Conservation (phyloP, 2,888 invertebrate species). For the Euclidia mi region DNA sequence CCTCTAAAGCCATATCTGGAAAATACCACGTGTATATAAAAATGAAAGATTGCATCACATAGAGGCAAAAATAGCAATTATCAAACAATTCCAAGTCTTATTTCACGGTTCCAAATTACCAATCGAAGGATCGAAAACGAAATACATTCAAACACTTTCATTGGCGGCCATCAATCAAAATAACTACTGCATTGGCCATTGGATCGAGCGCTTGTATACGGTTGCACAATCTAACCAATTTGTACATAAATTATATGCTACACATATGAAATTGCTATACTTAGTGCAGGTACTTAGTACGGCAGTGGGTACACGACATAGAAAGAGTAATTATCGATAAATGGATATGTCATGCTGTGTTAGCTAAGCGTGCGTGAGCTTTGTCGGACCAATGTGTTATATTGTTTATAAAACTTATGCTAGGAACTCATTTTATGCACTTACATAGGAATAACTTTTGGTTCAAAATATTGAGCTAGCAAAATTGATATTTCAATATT, state of each 20-base stretch:
- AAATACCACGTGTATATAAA: no score
- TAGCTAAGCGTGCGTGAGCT: slow-evolving; percentile 3
- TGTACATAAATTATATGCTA: slow-evolving; percentile 64
- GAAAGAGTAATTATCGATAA: slow-evolving; percentile 52
- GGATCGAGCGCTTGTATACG: slow-evolving; percentile 49
- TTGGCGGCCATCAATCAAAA: slow-evolving; percentile 48
- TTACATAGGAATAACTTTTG: no score
- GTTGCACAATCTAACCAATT: slow-evolving; percentile 67
- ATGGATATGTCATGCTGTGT: slow-evolving; percentile 42
- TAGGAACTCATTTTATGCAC: no score
- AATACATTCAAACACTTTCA: slow-evolving; percentile 27
- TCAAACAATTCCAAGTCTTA: neutral
- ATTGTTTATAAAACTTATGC: neutral
- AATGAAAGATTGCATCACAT: no score
- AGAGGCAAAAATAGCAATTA: no score
- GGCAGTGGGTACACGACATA: slow-evolving; percentile 45
- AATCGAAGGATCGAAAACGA: slow-evolving; percentile 1
- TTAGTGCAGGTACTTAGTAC: slow-evolving; percentile 47
- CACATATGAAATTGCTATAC: slow-evolving; percentile 55
- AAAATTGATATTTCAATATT: no score
- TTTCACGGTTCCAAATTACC: slow-evolving; percentile 4
- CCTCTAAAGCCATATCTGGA: no score
- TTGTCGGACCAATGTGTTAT: neutral
- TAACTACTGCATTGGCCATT: slow-evolving; percentile 40
- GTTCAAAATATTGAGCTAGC: no score